Percentiles rank a stretch among this genome's conserved stretches.
Evolutionary conservation across 2,888 invertebrate species (phyloP).

Genomic region (Tolmerus cingulatus): DNA sequence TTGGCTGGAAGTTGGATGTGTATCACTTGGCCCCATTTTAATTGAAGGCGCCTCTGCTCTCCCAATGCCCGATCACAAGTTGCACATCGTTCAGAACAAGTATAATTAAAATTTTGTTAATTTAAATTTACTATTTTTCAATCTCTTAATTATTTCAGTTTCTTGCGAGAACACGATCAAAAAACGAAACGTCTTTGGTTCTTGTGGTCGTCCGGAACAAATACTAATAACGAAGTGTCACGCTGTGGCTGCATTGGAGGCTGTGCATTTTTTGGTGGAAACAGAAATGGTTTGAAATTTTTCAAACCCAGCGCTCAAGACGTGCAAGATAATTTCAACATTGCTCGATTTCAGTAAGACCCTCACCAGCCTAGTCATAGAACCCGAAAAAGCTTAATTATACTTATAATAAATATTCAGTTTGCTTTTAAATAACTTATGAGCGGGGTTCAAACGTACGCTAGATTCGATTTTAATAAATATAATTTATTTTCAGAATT

Average conservation of each 20-base stretch:
- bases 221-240: constrained; percentile 69
- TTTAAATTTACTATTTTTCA: neutral
- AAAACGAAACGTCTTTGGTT: constrained; percentile 91
- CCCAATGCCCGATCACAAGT: constrained; percentile 77
- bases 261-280: constrained; percentile 92
- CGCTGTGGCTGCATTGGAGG: constrained; percentile 97
- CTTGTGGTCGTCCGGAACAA: constrained; percentile 74
- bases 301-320: constrained; percentile 86
- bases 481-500: constrained; percentile 64
- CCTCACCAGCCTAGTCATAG: constrained; percentile 59
- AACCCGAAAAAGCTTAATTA: neutral
- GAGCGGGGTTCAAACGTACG: neutral
- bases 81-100: constrained; percentile 82
- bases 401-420: neutral
- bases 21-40: constrained; percentile 88
- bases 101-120: constrained; percentile 55
- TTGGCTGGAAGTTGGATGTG: constrained; percentile 92
- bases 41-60: constrained; percentile 88
- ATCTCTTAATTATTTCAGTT: constrained; percentile 58
- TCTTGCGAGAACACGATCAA: constrained; percentile 83
- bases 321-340: constrained; percentile 81
- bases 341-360: constrained; percentile 70
- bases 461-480: neutral
- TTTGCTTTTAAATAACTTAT: neutral
- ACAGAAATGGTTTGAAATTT: constrained; percentile 87